Evolutionary conservation across 2,797 vertebrate genomes (phyloP).

Genomic region (Dendrocincla fuliginosa): DNA sequence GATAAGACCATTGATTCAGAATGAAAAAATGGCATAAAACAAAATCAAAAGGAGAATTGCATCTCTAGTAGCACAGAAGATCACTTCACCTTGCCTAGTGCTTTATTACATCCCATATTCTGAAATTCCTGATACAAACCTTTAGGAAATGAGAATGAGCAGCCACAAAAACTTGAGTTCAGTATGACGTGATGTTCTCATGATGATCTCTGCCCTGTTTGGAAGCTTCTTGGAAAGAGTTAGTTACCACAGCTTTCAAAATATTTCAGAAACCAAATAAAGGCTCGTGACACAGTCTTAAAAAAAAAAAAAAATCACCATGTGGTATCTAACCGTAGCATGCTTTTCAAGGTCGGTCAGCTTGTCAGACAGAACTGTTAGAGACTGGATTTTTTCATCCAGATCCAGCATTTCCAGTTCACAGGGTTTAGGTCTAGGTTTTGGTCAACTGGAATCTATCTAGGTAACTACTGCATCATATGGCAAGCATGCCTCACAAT

Average conservation of each 20-base stretch:
- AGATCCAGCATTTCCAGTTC: not conserved
- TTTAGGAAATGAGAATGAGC: not conserved
- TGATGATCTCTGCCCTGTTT: not conserved
- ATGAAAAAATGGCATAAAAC: not conserved
- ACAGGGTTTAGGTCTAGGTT: not conserved
- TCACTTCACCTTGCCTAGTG: not conserved
- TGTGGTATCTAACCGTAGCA: not conserved
- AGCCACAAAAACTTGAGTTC: not conserved
- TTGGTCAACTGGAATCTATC: not conserved
- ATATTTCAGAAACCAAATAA: not conserved
- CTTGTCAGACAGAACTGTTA: not conserved
- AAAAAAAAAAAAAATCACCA: not conserved
- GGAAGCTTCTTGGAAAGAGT: not conserved
- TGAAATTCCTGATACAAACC: not conserved
- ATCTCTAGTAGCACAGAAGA: not conserved
- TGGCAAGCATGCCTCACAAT: fast-evolving
- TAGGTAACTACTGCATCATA: not conserved
- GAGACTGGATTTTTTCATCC: not conserved
- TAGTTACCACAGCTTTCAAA: not conserved
- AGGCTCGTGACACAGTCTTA: not conserved
- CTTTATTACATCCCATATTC: not conserved
- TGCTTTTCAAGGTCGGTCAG: not conserved
- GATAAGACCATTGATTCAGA: not conserved
- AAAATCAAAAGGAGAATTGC: not conserved
- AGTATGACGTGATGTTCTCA: not conserved